Evolutionary conservation across 2,888 invertebrate genomes (phyloP), one percentile per base, ranked within the genome.

Genomic region (Saturnia japonica): DNA sequence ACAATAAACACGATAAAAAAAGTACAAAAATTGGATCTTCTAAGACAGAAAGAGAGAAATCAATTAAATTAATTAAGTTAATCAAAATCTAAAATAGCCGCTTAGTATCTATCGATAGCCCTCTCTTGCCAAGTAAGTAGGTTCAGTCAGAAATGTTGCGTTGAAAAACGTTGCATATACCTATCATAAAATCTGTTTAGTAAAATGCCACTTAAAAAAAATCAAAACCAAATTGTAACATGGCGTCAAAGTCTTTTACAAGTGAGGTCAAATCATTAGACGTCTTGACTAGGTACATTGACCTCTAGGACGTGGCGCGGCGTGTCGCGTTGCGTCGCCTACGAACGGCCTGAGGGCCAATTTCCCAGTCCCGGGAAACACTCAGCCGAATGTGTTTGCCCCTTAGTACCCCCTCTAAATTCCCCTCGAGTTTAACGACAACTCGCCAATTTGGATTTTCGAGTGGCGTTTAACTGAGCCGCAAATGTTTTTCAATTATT

Each of bases 341-440:
- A 34, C 73, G 77, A 76, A 76, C 82, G 81, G 75, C 82, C 87
- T 79, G 83, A 91, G 91, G 79, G 87, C 84, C 91, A 91, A 91
- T 91, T 91, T 91, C 90, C 85, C 82, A 84, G 74, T 76, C 80
- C 82, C 81, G 82, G 82, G 86, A 88, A 88, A 90, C 91, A 91
- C 90, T 89, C 79, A 82, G 77, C 72, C 80, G 80, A 82, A 85
- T 88, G 87, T 88, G 88, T 87, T 90, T 86, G 89, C 88, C 87
- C 83, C 87, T 87, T 85, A 77, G 80, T 72, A 75, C 76, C 71
- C 75, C 76, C 77, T 73, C 76, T 25, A 40, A 64, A 64, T 64
- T 11, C 64, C 64, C 3, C 64, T 64, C 64, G n/a, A 76, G 72
- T 75, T 72, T 76, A 75, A 77, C 74, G 77, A 81, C 83, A 82